These are phyloP conservation scores for Dinomys branickii DNA, from an alignment of 2,113 vertebrate genomes.

Conservation along the genomic window DNA sequence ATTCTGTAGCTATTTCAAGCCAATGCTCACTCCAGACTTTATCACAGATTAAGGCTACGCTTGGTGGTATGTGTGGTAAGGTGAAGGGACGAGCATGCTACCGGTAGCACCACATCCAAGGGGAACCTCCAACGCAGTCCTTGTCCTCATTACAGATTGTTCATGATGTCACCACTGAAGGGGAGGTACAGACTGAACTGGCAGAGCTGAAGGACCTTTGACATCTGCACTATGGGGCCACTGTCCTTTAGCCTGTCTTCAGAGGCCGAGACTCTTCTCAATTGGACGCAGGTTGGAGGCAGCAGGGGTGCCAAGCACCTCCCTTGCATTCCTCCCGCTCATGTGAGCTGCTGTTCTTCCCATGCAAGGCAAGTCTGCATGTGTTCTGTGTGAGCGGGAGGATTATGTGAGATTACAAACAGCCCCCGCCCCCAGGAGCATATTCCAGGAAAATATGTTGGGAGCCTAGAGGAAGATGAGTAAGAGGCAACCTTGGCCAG, in stretches of 20 bases:
- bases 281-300: neutral
- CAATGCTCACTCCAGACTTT: neutral
- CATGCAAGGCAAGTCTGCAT: conserved; percentile 71
- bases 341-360: neutral
- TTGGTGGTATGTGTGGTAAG: neutral
- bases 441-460: conserved; percentile 85
- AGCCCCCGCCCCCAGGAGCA: conserved; percentile 21
- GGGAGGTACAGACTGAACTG: fast-evolving
- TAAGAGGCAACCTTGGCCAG: conserved; percentile 81
- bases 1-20: neutral
- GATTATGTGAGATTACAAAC: conserved; percentile 80
- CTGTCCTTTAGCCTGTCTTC: neutral
- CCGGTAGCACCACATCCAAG: fast-evolving
- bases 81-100: neutral
- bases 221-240: neutral
- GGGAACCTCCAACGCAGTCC: neutral
- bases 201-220: neutral
- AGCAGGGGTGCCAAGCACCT: neutral
- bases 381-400: conserved; percentile 75
- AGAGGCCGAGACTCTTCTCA: neutral
- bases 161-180: neutral
- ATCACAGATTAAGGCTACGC: neutral
- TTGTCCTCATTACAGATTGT: too few relatives aligned
- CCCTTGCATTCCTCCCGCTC: neutral
- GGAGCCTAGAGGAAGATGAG: conserved; percentile 80